These are phyloP conservation scores for Neogobius melanostomus DNA, from an alignment of 2,113 vertebrate genomes.

Conservation along the genomic window DNA sequence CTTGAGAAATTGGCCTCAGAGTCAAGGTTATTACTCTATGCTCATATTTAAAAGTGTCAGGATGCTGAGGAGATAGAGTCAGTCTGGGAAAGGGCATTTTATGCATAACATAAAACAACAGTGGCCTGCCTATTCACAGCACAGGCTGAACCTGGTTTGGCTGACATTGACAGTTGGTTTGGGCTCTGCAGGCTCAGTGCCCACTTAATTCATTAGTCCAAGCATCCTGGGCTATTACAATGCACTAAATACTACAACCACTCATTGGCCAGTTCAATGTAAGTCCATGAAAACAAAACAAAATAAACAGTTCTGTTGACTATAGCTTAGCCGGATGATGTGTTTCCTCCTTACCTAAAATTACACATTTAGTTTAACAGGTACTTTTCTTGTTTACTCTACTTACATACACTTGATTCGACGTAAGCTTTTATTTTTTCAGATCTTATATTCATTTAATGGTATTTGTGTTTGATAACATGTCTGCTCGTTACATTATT, in stretches of 20 bases:
- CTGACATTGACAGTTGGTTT: conserved; percentile 50
- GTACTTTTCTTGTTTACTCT: background rate
- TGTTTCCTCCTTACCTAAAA: background rate
- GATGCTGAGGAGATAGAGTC: background rate
- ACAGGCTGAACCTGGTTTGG: conserved; percentile 44
- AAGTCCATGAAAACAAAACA: background rate
- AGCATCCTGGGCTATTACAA: conserved; percentile 13
- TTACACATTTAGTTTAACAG: no score
- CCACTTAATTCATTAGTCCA: conserved; percentile 67
- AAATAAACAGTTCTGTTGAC: no score
- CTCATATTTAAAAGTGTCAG: conserved; percentile 21
- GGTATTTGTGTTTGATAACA: no score
- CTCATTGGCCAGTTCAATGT: conserved; percentile 34
- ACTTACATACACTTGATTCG: no score
- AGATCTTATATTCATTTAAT: no score
- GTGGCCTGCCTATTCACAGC: conserved; percentile 17
- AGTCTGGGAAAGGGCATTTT: conserved; percentile 21
- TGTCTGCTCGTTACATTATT: no score
- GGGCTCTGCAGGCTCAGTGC: conserved; percentile 39
- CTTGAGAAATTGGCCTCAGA: conserved; percentile 16
- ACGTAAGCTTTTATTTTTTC: no score
- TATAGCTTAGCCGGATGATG: background rate
- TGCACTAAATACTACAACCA: conserved; percentile 20
- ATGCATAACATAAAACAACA: conserved; percentile 7
- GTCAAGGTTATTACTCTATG: conserved; percentile 33